These are phyloP conservation scores for Tragelaphus imberbis DNA, from an alignment of 2,113 vertebrate species.

Conservation along the genomic window DNA sequence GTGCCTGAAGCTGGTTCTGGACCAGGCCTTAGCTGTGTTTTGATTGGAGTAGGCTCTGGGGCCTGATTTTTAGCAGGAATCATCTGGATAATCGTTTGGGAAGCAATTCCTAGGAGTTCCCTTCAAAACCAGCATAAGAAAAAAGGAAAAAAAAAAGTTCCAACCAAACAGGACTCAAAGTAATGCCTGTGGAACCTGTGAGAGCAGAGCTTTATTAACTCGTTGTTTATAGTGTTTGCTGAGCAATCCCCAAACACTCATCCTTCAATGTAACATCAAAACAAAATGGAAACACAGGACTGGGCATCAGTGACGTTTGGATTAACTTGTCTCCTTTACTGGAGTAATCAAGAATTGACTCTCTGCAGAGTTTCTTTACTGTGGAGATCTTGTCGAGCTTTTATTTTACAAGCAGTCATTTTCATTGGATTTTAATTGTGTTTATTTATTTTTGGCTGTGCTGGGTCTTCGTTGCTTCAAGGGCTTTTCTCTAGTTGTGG, in stretches of 20 bases:
- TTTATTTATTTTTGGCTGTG: background rate
- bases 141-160: too few relatives aligned
- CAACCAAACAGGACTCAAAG: background rate
- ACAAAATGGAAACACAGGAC: background rate
- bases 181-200: background rate
- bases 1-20: background rate
- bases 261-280: background rate
- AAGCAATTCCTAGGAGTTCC: background rate
- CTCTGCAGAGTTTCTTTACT: background rate
- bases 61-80: background rate
- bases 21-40: background rate
- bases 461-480: background rate
- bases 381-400: background rate
- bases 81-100: background rate
- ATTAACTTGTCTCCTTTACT: background rate
- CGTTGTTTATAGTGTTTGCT: background rate
- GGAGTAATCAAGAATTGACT: background rate
- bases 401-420: background rate
- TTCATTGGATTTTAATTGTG: background rate
- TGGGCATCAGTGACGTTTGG: background rate
- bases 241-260: background rate
- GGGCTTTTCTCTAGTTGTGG: background rate
- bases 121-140: background rate
- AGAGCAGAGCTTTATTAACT: background rate
- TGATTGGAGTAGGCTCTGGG: background rate